phyloP scores from a whole-genome alignment of 2,113 vertebrate genomes.

The Prinia subflava region DNA sequence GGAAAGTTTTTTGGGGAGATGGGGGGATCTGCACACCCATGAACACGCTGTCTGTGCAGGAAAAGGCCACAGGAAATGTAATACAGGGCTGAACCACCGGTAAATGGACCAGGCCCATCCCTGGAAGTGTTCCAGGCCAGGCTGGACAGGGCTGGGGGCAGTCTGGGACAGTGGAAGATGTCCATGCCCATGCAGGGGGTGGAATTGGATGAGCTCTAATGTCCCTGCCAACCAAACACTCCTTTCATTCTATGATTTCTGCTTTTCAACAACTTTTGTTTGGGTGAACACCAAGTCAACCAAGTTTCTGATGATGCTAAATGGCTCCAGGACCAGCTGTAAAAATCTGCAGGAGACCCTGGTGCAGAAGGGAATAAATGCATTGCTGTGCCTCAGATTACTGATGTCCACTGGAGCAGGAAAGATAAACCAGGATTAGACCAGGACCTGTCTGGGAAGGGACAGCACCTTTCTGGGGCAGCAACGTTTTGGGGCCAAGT shows the following conservation, averaged over 20 bases:
- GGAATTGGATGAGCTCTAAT: neutral
- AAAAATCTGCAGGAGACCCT: neutral
- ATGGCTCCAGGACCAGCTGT: neutral
- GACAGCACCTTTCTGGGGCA: neutral
- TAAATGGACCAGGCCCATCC: rapidly evolving
- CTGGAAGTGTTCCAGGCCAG: neutral
- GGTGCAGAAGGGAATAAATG: neutral
- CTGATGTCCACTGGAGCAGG: neutral
- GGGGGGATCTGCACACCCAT: rapidly evolving
- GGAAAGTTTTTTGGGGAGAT: neutral
- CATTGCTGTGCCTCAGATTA: neutral
- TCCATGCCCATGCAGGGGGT: neutral
- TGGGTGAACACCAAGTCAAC: neutral
- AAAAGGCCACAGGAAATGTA: neutral
- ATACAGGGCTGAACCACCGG: neutral
- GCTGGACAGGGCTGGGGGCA: neutral
- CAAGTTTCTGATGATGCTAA: neutral
- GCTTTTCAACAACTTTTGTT: rapidly evolving
- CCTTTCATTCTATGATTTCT: neutral
- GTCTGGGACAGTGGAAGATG: rapidly evolving
- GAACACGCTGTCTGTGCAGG: rapidly evolving
- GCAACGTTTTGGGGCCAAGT: neutral
- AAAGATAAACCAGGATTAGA: neutral
- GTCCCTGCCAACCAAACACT: neutral
- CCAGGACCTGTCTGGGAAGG: neutral